Percentiles rank a stretch among this genome's conserved stretches.
Conservation (phyloP, 2,113 vertebrate species). For the Toxotes jaculatrix region DNA sequence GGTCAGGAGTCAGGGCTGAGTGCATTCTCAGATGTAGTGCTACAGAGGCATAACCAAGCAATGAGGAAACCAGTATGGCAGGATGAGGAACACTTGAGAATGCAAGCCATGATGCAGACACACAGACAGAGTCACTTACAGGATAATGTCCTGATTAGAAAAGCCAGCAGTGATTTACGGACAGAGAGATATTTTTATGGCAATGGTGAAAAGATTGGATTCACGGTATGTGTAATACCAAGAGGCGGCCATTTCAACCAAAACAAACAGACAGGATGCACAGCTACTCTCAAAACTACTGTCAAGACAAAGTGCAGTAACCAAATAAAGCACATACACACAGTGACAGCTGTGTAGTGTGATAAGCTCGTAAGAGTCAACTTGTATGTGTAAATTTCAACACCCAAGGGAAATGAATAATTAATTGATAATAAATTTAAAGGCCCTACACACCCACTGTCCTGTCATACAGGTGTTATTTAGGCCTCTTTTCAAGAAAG, state of each 20-base stretch:
- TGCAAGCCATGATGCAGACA: too few relatives aligned
- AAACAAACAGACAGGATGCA: background rate
- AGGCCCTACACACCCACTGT: background rate
- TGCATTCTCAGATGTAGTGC: background rate
- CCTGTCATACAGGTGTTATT: background rate
- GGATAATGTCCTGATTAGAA: background rate
- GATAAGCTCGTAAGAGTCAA: slow-evolving; percentile 1
- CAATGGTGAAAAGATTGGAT: background rate
- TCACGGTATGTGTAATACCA: background rate
- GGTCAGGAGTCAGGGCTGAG: background rate
- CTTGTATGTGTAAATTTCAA: background rate
- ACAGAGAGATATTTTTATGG: background rate
- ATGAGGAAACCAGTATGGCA: slow-evolving; percentile 11
- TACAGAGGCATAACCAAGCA: background rate
- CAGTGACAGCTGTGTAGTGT: slow-evolving; percentile 28
- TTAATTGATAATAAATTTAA: background rate
- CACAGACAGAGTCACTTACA: background rate
- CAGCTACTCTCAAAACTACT: slow-evolving; percentile 3
- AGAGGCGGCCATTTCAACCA: background rate
- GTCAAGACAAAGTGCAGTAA: background rate
- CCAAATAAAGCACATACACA: background rate
- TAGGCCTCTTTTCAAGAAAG: background rate
- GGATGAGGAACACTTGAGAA: background rate
- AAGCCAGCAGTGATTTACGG: background rate
- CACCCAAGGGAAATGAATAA: slow-evolving; percentile 3